Conservation (phyloP, 2,113 vertebrate species). For the Siphamia tubifer region DNA sequence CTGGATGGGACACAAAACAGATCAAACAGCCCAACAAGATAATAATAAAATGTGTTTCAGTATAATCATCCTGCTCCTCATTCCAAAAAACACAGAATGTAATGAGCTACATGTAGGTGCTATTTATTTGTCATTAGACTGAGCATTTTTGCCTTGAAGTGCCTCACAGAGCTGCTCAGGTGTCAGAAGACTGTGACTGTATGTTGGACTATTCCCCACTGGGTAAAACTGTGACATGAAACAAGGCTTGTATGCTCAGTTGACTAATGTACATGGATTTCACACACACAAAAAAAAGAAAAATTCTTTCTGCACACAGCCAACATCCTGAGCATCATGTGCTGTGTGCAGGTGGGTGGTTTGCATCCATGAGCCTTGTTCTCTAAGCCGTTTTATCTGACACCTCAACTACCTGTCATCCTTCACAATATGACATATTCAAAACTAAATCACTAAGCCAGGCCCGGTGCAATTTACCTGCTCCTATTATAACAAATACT, state of each 20-base stretch:
- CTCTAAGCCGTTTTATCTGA: neutral
- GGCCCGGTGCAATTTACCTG: too few species aligned
- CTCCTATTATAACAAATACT: neutral
- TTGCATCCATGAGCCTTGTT: neutral
- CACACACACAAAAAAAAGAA: neutral
- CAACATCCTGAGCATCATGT: neutral
- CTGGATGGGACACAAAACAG: constrained; percentile 11
- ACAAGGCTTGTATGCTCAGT: neutral
- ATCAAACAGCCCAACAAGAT: neutral
- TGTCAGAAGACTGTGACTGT: constrained; percentile 3
- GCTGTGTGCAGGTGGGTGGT: neutral
- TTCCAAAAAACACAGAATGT: neutral
- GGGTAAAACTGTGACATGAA: constrained; percentile 5
- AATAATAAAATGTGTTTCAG: constrained; percentile 7
- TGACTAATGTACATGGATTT: too few species aligned
- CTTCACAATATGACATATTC: neutral
- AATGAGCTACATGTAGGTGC: neutral
- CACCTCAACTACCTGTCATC: neutral
- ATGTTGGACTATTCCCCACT: neutral
- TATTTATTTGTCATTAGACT: constrained; percentile 8
- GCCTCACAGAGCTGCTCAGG: constrained; percentile 13
- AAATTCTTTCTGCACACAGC: neutral
- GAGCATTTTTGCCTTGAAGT: constrained; percentile 10
- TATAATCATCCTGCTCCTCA: neutral
- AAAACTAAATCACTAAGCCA: neutral